Evolutionary conservation across 2,888 invertebrate species (phyloP), one percentile per base, ranked within the genome.

Genomic region (Spatulosminthurus flaviceps): DNA sequence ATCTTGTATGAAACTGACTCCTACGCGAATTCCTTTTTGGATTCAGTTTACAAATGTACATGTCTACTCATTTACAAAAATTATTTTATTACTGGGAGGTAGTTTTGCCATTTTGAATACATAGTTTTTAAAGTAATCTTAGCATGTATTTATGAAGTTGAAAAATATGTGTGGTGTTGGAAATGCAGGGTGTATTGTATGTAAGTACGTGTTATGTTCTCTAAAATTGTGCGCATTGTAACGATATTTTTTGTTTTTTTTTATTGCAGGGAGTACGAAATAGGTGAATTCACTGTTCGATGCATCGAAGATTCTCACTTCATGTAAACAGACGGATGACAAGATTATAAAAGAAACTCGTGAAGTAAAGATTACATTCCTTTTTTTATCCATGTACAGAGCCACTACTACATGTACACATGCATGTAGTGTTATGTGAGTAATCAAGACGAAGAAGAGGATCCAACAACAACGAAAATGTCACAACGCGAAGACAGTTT

Each of bases 401-500:
- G 16, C 51, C 16, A 51, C 51, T 34, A 34, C 34, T 34, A 34
- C 4, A 34, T 34, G 9, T 34, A 34, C 34, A 34, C 5, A 9
- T n/a, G 41, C 13, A 13, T n/a, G 16, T 51, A 66, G 66, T 66
- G 66, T 66, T 66, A 66, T 66, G 66, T 28, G 66, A 66, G 26
- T 28, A 66, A 66, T 24, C 66, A 66, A 66, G 26, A 11, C 22
- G 51, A 51, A 41, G 41, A n/a, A n/a, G n/a, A n/a, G n/a, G n/a
- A n/a, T n/a, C n/a, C n/a, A n/a, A 7, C 34, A 5, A 60, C 19
- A 60, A 60, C n/a, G 67, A 72, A 22, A n/a, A 94, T 95, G 95
- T 95, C 94, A 89, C 95, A 95, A 89, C 90, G 95, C 81, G 95
- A 95, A 88, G 95, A 95, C 89, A 94, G 94, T 86, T 92, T 94